Base-by-base conservation (phyloP, 2,113 vertebrate genomes). In the Mobula birostris region DNA sequence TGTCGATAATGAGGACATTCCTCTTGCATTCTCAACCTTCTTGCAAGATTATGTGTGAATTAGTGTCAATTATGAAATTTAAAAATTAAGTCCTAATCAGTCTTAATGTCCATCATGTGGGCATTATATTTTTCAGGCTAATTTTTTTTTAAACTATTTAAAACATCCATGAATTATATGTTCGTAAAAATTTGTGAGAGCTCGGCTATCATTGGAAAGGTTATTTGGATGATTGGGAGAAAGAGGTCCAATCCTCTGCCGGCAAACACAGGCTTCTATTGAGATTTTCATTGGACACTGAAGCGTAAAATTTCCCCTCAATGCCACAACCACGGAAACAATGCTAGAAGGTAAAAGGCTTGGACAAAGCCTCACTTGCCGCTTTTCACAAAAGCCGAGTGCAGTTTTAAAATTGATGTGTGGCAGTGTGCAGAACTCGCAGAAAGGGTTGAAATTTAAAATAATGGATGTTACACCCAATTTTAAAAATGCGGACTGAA, bases 281-380 rank as follows among this genome's bases (percentile, higher is more conserved):
- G 24, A 56, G 91, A 56, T 40, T 74, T 93, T 76, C 70, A 93
- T 56, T 14, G 29, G 4, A 36, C 70, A 74, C 9, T 74, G 70
- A 76, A 93, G 91, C 40, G 40, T 72, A 74, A 93, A 93, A 93
- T 48, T 93, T 93, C 48, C 36, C 19, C 91, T 93, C 36, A 56
- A 48, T 40, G 36, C 36, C 70, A 93, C 68, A 27, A 36, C 68
- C 68, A 74, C 24, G 21, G 68, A 76, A 76, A 48, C 24, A 93
- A 93, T 93, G 36, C 56, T 48, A 74, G 68, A 56, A 74, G 91
- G 40, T 48, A 56, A 72, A 74, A 93, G 91, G 11, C 24, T 93
- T 29, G 21, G 91, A 74, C 70, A 40, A 56, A 48, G 36, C 70
- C 48, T 93, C 24, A 24, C 74, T 12, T 72, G n/a, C 12, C 9